phyloP scores from a whole-genome alignment of 2,797 vertebrate genomes.

The Ctenochaetus hawaiiensis region DNA sequence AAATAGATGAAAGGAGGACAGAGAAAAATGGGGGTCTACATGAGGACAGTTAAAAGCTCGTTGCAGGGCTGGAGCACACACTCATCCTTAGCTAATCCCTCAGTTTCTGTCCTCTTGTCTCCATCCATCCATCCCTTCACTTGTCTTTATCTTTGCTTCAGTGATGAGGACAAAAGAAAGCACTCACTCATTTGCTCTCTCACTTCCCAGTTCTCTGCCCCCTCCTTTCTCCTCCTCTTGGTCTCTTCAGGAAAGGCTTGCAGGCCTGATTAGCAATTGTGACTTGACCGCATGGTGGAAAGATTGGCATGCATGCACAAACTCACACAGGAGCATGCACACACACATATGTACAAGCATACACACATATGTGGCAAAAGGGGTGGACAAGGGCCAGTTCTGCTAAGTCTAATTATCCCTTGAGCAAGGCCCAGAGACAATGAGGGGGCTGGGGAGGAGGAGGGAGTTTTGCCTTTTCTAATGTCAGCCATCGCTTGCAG shows the following conservation, averaged over 20 bases:
- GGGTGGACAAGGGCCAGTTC: slow-evolving; percentile 66
- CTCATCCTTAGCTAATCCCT: slow-evolving; percentile 78
- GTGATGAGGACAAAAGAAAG: slow-evolving; percentile 83
- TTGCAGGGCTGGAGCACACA: slow-evolving; percentile 65
- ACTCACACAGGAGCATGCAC: slow-evolving; percentile 38
- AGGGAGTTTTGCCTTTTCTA: slow-evolving; percentile 74
- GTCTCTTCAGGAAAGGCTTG: slow-evolving; percentile 72
- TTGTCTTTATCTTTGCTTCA: slow-evolving; percentile 83
- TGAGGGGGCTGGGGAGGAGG: slow-evolving; percentile 46
- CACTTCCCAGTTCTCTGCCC: slow-evolving; percentile 30
- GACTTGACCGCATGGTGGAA: slow-evolving; percentile 82
- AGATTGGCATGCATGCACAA: slow-evolving; percentile 69
- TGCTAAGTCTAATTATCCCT: slow-evolving; percentile 73
- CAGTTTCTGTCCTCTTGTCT: slow-evolving; percentile 71
- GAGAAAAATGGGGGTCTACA: slow-evolving; percentile 73
- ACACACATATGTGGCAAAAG: slow-evolving; percentile 55
- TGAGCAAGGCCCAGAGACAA: slow-evolving; percentile 59
- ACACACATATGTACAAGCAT: slow-evolving; percentile 21
- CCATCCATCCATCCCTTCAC: slow-evolving; percentile 77
- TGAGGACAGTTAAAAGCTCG: slow-evolving; percentile 79
- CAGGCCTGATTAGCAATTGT: slow-evolving; percentile 82
- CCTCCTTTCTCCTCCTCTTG: slow-evolving; percentile 48
- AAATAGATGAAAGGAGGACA: slow-evolving; percentile 75
- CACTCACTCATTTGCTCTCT: slow-evolving; percentile 76
- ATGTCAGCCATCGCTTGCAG: slow-evolving; percentile 79